Base-by-base conservation (phyloP, 2,113 vertebrate genomes). In the Delphinapterus leucas region DNA sequence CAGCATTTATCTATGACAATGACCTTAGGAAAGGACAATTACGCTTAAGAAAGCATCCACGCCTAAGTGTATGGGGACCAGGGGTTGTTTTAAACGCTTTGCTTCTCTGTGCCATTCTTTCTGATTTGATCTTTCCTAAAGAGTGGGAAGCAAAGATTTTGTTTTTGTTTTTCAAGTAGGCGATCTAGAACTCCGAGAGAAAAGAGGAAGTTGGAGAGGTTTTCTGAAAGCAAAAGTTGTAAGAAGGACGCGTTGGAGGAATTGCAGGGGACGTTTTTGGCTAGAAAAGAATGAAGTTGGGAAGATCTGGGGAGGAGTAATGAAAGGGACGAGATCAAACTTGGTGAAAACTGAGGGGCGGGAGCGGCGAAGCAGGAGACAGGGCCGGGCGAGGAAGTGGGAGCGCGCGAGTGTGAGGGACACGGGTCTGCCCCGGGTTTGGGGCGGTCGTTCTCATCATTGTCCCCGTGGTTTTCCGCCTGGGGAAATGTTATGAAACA, bases 381-480 rank as follows among this genome's bases (percentile, higher is more conserved):
- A 7, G 1, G 6, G 58, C 0, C 1, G 20, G 67, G 70, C 79
- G 11, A 41, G 61, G 84, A 49, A 74, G 55, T 3, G 49, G 41
- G 73, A 18, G 82, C 1, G 26, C 41, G 47, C 4, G 2, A 6
- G 55, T 0, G 13, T 6, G n/a, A 26, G 33, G 67, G 21, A 13
- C 88, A 2, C 2, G 36, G 83, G 91, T 80, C 88, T 2, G 63
- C 38, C 63, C 36, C 3, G 23, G 60, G 80, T 8, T 18, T 13
- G 26, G 73, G 84, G 87, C 61, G 36, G 90, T 70, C 17, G 6
- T 79, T 87, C 96, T 81, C 96, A 67, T 93, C 67, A 97, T 97
- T 97, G 96, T 96, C 88, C 93, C 74, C 2, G 36, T 3, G 92
- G 74, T 60, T 96, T 91, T 96, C 91, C 89, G 93, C 95, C 93